A percentile compares a stretch with the other conserved stretches of the same genome.
These are phyloP conservation scores for Armadillidium nasatum DNA, from an alignment of 1,140 invertebrate genomes.

Conservation along the genomic window DNA sequence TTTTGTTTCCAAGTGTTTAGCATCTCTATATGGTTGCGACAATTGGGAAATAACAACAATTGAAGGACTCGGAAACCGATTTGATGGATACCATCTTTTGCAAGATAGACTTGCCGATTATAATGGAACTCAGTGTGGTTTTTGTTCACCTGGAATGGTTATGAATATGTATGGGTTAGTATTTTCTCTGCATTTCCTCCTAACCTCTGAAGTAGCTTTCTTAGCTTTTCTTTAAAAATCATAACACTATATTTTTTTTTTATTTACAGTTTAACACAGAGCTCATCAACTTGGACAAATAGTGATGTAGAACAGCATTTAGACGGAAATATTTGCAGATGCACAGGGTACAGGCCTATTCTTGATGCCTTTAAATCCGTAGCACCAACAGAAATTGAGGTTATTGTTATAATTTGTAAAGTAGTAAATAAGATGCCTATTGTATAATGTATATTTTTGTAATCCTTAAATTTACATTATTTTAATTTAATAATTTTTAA, in stretches of 20 bases:
- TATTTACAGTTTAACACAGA: slow-evolving; percentile 32
- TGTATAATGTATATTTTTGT: no score
- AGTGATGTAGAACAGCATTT: slow-evolving; percentile 69
- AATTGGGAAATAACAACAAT: slow-evolving; percentile 72
- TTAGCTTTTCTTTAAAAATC: no score
- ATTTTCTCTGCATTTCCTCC: slow-evolving; percentile 3
- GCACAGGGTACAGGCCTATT: slow-evolving; percentile 81
- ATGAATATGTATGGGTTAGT: slow-evolving; percentile 74
- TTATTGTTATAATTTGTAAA: no score
- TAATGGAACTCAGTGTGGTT: slow-evolving; percentile 59
- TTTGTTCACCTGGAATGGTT: slow-evolving; percentile 75
- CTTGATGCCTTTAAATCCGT: slow-evolving; percentile 75
- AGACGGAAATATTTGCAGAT: slow-evolving; percentile 77
- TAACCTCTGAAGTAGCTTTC: background rate
- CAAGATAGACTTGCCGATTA: slow-evolving; percentile 48
- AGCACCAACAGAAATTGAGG: slow-evolving; percentile 35
- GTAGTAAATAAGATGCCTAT: no score
- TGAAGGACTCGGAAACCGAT: slow-evolving; percentile 68
- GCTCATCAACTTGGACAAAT: slow-evolving; percentile 52
- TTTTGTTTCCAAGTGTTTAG: slow-evolving; percentile 43
- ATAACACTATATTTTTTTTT: background rate
- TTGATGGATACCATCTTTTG: slow-evolving; percentile 61
- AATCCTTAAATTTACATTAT: no score
- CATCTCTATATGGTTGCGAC: slow-evolving; percentile 44
- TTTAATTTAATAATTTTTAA: no score